These are phyloP conservation scores for Saccopteryx leptura DNA, from an alignment of 2,113 vertebrate genomes.

Conservation along the genomic window DNA sequence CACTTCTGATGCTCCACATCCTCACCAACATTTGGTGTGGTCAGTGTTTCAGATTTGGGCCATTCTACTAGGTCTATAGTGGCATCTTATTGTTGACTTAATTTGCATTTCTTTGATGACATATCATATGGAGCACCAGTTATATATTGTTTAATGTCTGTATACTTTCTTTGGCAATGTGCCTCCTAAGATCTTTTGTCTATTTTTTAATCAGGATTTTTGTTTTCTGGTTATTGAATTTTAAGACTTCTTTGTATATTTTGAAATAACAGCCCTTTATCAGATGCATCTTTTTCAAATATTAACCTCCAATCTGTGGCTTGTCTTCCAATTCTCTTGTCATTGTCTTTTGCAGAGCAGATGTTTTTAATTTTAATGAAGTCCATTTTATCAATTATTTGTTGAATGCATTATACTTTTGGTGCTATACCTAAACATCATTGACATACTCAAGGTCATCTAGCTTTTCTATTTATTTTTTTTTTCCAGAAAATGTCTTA, in stretches of 20 bases:
- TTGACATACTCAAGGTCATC: not conserved
- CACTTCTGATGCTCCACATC: not conserved
- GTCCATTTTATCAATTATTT: not conserved
- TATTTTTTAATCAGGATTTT: not conserved
- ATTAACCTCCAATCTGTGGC: not conserved
- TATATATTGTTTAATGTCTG: not conserved
- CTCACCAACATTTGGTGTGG: not conserved
- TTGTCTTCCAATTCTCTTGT: not conserved
- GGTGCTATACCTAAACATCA: not conserved
- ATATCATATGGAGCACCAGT: not conserved
- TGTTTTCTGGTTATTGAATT: not conserved
- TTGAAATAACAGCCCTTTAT: not conserved
- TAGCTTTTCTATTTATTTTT: not conserved
- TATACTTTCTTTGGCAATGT: not conserved
- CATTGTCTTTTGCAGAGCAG: not conserved
- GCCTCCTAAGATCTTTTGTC: not conserved
- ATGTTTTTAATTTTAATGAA: not conserved
- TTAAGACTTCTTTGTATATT: not conserved
- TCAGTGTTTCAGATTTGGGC: not conserved
- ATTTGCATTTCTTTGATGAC: not conserved
- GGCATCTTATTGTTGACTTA: not conserved
- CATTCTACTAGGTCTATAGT: not conserved
- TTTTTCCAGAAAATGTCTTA: not conserved
- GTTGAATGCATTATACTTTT: not conserved
- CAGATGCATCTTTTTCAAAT: not conserved